Evolutionary conservation across 2,797 vertebrate genomes (phyloP).

Genomic region (Hippopotamyrus pictus): DNA sequence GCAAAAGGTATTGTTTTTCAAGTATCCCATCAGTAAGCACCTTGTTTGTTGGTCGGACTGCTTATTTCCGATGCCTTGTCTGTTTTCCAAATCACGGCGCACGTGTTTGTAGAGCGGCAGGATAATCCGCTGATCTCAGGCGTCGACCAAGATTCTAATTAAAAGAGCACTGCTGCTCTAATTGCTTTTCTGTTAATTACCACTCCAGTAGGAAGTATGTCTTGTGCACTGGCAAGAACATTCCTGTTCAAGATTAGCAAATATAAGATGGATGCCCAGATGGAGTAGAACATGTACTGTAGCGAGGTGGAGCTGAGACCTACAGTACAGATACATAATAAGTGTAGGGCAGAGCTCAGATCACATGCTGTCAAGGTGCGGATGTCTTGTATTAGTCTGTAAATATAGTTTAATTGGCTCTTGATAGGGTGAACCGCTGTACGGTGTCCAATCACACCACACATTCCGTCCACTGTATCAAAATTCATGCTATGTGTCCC

Average conservation of each 20-base stretch:
- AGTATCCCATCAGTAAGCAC: neutral
- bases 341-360: neutral
- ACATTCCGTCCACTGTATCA: neutral
- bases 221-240: neutral
- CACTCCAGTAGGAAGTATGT: neutral
- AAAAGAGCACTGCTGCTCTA: neutral
- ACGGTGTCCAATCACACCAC: neutral
- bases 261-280: neutral
- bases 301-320: neutral
- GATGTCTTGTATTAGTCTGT: neutral
- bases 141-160: neutral
- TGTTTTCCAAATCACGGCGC: neutral
- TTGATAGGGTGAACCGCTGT: neutral
- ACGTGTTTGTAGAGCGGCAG: neutral
- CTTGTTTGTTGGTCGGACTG: neutral
- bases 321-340: neutral
- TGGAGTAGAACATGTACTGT: neutral
- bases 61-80: neutral
- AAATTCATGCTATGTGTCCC: neutral
- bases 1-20: neutral
- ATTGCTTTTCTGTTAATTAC: neutral
- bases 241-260: neutral
- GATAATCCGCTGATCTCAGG: neutral
- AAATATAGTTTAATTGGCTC: neutral
- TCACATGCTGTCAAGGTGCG: neutral